Conservation (phyloP, 2,888 invertebrate species). For the Drosophila prostipennis region DNA sequence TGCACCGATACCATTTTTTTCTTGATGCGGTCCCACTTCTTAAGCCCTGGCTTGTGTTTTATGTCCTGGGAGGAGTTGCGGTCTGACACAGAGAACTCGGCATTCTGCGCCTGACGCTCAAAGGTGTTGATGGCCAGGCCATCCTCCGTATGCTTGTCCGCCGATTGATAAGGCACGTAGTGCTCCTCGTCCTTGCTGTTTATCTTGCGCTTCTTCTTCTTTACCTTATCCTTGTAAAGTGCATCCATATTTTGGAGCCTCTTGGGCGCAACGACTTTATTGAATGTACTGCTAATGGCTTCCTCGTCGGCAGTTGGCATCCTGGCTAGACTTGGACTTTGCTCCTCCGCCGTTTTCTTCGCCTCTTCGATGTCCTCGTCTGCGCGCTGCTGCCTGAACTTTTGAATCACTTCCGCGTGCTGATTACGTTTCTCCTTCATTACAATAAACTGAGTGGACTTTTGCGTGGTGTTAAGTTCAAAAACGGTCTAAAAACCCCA, state of each 20-base stretch:
- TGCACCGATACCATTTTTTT: conserved; percentile 94
- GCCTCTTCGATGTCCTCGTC: conserved; percentile 77
- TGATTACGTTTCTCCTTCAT: conserved; percentile 95
- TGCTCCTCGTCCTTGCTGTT: conserved; percentile 89
- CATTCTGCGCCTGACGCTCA: conserved; percentile 90
- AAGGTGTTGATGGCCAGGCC: conserved; percentile 90
- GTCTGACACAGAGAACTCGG: conserved; percentile 92
- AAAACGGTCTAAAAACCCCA: conserved; percentile 89
- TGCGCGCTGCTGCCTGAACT: conserved; percentile 83
- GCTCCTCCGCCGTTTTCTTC: conserved; percentile 56
- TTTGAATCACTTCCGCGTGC: conserved; percentile 86
- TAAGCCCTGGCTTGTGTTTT: conserved; percentile 86
- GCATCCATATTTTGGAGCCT: conserved; percentile 85
- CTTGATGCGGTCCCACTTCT: conserved; percentile 97
- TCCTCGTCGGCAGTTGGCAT: conserved; percentile 85
- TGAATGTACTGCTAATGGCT: conserved; percentile 86
- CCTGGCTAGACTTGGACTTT: conserved; percentile 33
- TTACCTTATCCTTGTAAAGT: conserved; percentile 85
- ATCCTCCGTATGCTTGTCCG: conserved; percentile 92
- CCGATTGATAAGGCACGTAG: conserved; percentile 93
- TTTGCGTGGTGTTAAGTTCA: conserved; percentile 93
- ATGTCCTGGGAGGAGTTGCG: conserved; percentile 89
- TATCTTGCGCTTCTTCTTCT: conserved; percentile 84
- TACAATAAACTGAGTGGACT: conserved; percentile 90
- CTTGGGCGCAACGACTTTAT: conserved; percentile 85